Percentiles rank a stretch among this genome's conserved stretches.
Conservation (phyloP, 2,797 vertebrate species). For the Fratercula arctica region DNA sequence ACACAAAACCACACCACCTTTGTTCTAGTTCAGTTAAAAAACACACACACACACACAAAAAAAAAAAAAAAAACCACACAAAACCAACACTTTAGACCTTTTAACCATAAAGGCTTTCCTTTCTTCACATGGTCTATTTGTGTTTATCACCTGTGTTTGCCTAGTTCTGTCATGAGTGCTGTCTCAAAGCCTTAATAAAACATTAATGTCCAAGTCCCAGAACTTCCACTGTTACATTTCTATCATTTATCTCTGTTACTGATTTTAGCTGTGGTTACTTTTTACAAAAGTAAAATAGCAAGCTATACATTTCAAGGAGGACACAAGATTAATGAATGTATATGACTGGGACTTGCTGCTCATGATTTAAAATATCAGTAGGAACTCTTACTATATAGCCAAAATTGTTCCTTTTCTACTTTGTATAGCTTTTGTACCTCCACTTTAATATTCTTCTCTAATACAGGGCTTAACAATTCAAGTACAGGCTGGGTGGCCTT, state of each 20-base stretch:
- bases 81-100: neutral
- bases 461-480: neutral
- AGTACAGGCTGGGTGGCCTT: neutral
- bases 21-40: neutral
- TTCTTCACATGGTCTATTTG: neutral
- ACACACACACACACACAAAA: neutral
- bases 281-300: constrained; percentile 7
- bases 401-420: neutral
- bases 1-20: neutral
- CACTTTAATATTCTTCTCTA: neutral
- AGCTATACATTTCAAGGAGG: neutral
- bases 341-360: neutral
- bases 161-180: neutral
- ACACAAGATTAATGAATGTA: neutral
- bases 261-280: neutral
- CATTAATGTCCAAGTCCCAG: neutral
- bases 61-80: accelerated
- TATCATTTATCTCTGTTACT: neutral
- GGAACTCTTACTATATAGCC: neutral
- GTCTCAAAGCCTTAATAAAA: constrained; percentile 36
- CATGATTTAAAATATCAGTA: neutral
- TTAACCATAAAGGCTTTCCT: neutral
- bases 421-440: neutral
- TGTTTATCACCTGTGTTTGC: constrained; percentile 32
- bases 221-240: constrained; percentile 12